These are phyloP conservation scores for Ophthalmolycus amberensis DNA, from an alignment of 2,113 vertebrate genomes.

Conservation along the genomic window DNA sequence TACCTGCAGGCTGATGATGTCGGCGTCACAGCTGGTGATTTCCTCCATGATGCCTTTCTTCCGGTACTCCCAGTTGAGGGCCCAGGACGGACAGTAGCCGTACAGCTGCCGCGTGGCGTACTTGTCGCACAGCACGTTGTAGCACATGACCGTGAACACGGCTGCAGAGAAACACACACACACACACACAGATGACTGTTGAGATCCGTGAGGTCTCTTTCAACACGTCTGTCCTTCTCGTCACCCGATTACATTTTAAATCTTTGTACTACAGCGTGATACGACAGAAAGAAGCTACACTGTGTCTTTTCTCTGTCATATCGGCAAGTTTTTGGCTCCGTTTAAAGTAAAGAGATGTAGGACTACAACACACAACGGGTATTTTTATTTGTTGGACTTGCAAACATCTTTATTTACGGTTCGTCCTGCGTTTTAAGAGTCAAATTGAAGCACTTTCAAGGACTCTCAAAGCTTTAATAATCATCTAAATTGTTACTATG, in stretches of 20 bases:
- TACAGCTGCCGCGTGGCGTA: constrained; percentile 99
- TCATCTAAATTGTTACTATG: no score
- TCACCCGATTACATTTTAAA: no score
- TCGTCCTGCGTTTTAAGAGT: no score
- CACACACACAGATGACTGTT: neutral
- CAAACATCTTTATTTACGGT: no score
- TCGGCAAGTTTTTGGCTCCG: neutral
- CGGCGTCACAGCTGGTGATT: constrained; percentile 95
- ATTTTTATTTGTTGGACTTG: no score
- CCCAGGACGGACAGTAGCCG: constrained; percentile 99
- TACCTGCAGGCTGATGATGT: constrained; percentile 92
- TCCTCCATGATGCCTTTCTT: constrained; percentile 99
- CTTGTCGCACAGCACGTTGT: constrained; percentile 98
- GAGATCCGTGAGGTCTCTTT: neutral
- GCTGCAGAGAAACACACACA: constrained; percentile 77
- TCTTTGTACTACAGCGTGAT: no score
- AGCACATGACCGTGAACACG: constrained; percentile 98
- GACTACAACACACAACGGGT: no score
- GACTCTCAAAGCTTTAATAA: no score
- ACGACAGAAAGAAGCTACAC: no score
- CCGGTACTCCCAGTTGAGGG: constrained; percentile 98
- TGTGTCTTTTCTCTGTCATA: neutral
- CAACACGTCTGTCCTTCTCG: no score
- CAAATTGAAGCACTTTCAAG: no score
- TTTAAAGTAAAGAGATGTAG: no score